Conservation (phyloP, 2,113 vertebrate genomes). For the Crotalus tigris region DNA sequence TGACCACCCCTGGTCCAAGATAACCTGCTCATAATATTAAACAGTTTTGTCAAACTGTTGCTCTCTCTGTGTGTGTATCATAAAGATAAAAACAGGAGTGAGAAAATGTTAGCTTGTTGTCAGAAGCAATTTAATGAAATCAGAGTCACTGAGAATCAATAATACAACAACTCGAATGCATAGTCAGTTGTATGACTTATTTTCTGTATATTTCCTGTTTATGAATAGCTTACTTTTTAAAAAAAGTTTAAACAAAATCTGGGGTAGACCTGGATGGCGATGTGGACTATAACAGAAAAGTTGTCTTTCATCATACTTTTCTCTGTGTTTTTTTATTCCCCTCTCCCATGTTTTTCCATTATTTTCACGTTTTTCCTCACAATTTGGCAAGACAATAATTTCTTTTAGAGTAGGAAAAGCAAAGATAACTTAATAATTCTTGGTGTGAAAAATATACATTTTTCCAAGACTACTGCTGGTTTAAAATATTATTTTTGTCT, state of each 20-base stretch:
- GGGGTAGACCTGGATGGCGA: background rate
- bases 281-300: background rate
- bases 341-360: background rate
- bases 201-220: background rate
- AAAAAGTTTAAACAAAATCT: background rate
- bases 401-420: background rate
- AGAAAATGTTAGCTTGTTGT: background rate
- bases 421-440: background rate
- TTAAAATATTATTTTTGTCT: background rate
- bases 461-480: background rate
- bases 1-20: background rate
- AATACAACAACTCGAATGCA: background rate
- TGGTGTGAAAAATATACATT: background rate
- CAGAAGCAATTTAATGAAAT: background rate
- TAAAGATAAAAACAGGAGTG: background rate
- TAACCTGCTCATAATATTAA: background rate
- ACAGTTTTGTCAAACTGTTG: background rate
- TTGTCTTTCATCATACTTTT: background rate
- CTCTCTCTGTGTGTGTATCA: background rate
- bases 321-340: background rate
- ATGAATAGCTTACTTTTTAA: background rate
- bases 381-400: background rate
- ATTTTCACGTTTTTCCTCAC: background rate
- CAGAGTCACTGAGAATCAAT: background rate
- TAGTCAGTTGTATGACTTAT: background rate